These are phyloP conservation scores for Riparia riparia DNA, from an alignment of 2,113 vertebrate genomes.

Conservation along the genomic window DNA sequence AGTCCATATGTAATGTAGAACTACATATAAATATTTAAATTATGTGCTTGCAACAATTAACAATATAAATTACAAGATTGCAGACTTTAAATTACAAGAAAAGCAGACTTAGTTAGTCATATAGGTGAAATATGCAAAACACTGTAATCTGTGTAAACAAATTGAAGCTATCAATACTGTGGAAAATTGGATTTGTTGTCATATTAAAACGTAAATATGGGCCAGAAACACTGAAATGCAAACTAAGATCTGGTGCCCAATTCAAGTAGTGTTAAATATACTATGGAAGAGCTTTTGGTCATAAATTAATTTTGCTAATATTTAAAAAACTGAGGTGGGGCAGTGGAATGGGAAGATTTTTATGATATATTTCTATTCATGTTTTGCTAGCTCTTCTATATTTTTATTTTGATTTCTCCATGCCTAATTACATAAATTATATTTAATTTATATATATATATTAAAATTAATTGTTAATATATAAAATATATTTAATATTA, in stretches of 20 bases:
- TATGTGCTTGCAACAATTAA: not conserved
- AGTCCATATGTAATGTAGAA: not conserved
- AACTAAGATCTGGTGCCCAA: not conserved
- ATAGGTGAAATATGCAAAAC: not conserved
- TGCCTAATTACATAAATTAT: not conserved
- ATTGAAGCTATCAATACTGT: not conserved
- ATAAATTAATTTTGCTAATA: not conserved
- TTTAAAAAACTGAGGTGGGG: accelerated
- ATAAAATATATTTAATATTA: not conserved
- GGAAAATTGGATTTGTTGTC: not conserved
- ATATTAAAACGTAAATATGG: not conserved
- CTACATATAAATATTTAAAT: not conserved
- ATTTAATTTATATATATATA: not conserved
- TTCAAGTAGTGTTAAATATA: not conserved
- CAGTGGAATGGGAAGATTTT: not conserved
- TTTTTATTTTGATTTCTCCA: not conserved
- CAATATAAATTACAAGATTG: not conserved
- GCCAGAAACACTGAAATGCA: not conserved
- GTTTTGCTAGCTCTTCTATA: not conserved
- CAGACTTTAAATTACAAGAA: too few species aligned
- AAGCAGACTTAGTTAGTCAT: not conserved
- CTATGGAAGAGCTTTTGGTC: not conserved
- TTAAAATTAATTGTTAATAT: not conserved
- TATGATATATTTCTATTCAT: not conserved
- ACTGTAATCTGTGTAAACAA: not conserved